Percentiles rank a stretch among this genome's conserved stretches.
phyloP scores from a whole-genome alignment of 2,113 vertebrate species.

The Tamias sibiricus region DNA sequence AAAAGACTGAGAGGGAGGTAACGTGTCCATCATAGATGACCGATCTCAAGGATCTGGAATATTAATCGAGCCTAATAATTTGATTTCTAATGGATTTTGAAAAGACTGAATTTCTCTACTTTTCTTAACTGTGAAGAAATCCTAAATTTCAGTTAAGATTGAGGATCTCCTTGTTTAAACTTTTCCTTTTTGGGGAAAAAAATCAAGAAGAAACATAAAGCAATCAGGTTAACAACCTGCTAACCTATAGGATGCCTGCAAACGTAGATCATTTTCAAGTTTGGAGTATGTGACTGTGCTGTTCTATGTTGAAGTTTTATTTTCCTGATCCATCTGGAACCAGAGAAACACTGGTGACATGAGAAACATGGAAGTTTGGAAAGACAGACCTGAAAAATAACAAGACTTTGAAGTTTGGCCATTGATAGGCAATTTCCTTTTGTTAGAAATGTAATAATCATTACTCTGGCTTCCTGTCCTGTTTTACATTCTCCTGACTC shows the following conservation, averaged over 20 bases:
- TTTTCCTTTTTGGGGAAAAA: background rate
- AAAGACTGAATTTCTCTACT: background rate
- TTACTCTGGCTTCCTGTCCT: background rate
- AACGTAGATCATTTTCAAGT: background rate
- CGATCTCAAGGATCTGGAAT: background rate
- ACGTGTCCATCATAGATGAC: background rate
- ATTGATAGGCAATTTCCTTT: background rate
- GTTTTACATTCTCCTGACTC: background rate
- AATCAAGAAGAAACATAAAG: slow-evolving; percentile 8
- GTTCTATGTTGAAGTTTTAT: background rate
- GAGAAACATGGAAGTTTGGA: background rate
- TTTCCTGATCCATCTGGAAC: background rate
- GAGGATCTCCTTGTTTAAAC: background rate
- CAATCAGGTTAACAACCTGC: background rate
- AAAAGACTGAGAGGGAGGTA: background rate
- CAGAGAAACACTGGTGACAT: background rate
- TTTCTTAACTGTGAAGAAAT: background rate
- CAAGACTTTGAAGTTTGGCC: background rate
- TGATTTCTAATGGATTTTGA: background rate
- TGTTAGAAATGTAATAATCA: background rate
- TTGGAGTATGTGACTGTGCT: background rate
- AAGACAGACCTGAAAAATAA: background rate
- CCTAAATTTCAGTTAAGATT: background rate
- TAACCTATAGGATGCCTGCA: background rate
- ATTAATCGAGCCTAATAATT: background rate